phyloP scores from a whole-genome alignment of 2,113 vertebrate genomes.

The Gambusia affinis region DNA sequence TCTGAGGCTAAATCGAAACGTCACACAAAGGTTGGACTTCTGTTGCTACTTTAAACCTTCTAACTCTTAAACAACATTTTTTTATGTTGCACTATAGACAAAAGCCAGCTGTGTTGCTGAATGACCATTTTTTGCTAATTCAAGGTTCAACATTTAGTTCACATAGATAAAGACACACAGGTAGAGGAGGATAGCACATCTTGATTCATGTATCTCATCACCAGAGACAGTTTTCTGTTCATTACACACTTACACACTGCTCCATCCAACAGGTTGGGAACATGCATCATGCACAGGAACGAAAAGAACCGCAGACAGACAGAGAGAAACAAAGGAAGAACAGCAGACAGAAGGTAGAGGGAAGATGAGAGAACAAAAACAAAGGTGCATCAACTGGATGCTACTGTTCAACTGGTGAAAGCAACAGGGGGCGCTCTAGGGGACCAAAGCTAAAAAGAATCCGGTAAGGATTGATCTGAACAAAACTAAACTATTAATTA shows the following conservation, averaged over 20 bases:
- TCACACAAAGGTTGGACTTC: too few relatives aligned
- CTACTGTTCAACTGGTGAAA: constrained; percentile 7
- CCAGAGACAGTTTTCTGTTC: neutral
- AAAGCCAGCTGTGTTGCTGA: neutral
- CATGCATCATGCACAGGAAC: constrained; percentile 68
- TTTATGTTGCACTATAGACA: too few relatives aligned
- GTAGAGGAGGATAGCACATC: neutral
- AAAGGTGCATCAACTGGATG: constrained; percentile 15
- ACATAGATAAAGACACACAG: constrained; percentile 12
- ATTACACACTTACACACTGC: constrained; percentile 90
- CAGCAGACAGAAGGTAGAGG: constrained; percentile 44
- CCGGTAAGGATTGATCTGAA: neutral
- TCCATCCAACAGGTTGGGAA: constrained; percentile 80
- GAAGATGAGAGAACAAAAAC: constrained; percentile 47
- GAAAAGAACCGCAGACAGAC: constrained; percentile 33
- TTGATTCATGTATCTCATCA: constrained; percentile 7
- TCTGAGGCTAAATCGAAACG: too few relatives aligned
- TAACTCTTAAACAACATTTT: too few relatives aligned
- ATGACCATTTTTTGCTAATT: neutral
- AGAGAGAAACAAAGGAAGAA: constrained; percentile 29
- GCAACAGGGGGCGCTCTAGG: constrained; percentile 9
- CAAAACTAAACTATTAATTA: neutral
- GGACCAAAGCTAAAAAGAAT: neutral
- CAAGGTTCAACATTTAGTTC: neutral
- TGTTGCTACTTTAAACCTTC: too few relatives aligned